A percentile compares a stretch with the other conserved stretches of the same genome.
phyloP scores from a whole-genome alignment of 2,113 vertebrate genomes.

The Laticauda laticaudata region DNA sequence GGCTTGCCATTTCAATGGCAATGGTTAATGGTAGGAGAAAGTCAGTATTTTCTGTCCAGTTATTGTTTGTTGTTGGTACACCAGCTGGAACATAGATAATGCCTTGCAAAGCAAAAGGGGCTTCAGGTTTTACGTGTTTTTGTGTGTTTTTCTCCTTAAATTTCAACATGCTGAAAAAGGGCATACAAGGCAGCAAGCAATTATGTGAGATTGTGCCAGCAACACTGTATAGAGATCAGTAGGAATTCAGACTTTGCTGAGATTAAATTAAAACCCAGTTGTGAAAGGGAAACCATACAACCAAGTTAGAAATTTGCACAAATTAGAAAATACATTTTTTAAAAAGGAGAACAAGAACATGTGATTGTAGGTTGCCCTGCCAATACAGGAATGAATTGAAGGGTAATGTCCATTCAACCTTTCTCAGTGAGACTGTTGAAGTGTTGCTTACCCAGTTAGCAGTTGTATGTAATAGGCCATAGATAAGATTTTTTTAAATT shows the following conservation, averaged over 20 bases:
- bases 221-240: background rate
- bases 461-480: background rate
- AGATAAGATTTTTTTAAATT: background rate
- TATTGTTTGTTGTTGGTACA: background rate
- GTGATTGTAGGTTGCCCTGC: background rate
- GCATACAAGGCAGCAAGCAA: background rate
- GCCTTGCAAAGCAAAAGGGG: background rate
- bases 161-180: background rate
- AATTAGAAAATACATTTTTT: background rate
- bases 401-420: background rate
- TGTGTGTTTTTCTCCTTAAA: background rate
- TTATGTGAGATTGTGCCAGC: background rate
- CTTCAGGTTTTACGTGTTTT: background rate
- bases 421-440: background rate
- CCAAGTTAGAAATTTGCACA: background rate
- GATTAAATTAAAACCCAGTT: background rate
- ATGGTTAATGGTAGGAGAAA: background rate
- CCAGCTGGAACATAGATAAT: background rate
- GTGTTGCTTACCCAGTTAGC: background rate
- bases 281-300: background rate
- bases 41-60: background rate
- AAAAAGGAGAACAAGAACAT: background rate
- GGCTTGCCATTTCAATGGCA: background rate
- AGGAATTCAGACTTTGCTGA: background rate
- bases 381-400: background rate